A percentile compares a stretch with the other conserved stretches of the same genome.
phyloP scores from a whole-genome alignment of 2,888 invertebrate genomes.

The Latrodectus elegans region DNA sequence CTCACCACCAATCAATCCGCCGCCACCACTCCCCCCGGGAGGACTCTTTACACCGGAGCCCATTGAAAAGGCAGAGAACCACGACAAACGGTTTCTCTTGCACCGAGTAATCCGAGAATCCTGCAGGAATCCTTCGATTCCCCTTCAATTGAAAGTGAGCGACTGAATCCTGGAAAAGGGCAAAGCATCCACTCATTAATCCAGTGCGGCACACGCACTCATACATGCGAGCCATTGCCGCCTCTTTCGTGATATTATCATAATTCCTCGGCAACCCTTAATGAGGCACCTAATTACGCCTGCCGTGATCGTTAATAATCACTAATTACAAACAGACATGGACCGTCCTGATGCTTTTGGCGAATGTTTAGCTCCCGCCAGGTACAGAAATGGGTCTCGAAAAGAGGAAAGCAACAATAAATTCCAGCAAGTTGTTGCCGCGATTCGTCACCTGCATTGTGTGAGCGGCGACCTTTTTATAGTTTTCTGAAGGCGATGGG shows the following conservation, averaged over 20 bases:
- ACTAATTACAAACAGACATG: slow-evolving; percentile 69
- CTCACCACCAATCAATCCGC: too few relatives aligned
- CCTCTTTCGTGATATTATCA: slow-evolving; percentile 68
- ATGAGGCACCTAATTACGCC: slow-evolving; percentile 69
- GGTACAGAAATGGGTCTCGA: slow-evolving; percentile 35
- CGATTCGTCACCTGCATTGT: slow-evolving; percentile 30
- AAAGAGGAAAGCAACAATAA: slow-evolving; percentile 36
- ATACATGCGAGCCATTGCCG: slow-evolving; percentile 63
- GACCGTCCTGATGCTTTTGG: slow-evolving; percentile 47
- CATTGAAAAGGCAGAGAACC: slow-evolving; percentile 14
- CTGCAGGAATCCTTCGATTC: slow-evolving; percentile 42
- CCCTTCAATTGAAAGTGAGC: slow-evolving; percentile 62
- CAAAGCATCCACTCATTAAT: slow-evolving; percentile 68
- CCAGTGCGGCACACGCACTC: slow-evolving; percentile 49
- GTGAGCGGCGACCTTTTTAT: slow-evolving; percentile 23
- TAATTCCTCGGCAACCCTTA: slow-evolving; percentile 69
- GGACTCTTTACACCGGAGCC: too few relatives aligned
- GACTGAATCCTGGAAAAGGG: slow-evolving; percentile 57
- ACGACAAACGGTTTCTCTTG: slow-evolving; percentile 48
- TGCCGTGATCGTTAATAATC: slow-evolving; percentile 70
- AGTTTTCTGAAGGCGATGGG: neutral
- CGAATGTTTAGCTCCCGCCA: slow-evolving; percentile 27
- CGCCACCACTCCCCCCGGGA: too few relatives aligned
- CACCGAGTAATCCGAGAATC: slow-evolving; percentile 49
- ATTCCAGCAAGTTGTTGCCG: slow-evolving; percentile 10